Conservation (phyloP, 2,113 vertebrate genomes). For the Alexandromys fortis region DNA sequence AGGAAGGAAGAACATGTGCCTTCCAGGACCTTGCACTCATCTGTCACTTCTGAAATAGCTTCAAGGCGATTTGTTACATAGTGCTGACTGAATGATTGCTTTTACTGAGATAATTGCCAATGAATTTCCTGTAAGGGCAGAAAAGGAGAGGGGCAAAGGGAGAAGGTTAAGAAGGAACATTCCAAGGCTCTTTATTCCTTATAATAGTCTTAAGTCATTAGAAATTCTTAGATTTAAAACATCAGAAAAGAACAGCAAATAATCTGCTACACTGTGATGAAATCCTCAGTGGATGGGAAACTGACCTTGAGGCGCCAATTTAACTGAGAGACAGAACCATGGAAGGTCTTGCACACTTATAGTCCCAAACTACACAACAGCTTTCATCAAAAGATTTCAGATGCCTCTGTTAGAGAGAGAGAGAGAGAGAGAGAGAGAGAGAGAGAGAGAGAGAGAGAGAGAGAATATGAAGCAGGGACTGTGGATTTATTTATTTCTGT, state of each 20-base stretch:
- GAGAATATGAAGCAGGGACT: not conserved
- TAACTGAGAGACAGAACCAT: not conserved
- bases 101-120: conserved; percentile 58
- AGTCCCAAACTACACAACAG: not conserved
- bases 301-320: not conserved
- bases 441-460: not conserved
- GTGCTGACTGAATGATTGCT: not conserved
- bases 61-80: conserved; percentile 52
- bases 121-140: conserved; percentile 59
- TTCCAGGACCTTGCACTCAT: conserved; percentile 50
- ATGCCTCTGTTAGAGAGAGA: not conserved
- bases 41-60: conserved; percentile 65
- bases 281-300: not conserved
- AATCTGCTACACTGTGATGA: not conserved
- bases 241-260: not conserved
- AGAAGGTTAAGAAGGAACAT: not conserved
- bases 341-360: not conserved
- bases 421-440: not conserved
- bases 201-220: conserved; percentile 39
- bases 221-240: conserved; percentile 41
- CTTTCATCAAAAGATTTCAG: not conserved
- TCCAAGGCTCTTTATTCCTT: not conserved
- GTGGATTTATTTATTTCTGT: conserved; percentile 14
- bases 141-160: not conserved
- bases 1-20: conserved; percentile 41